Percentiles rank a stretch among this genome's conserved stretches.
phyloP scores from a whole-genome alignment of 2,797 vertebrate species.

The Gymnodraco acuticeps region DNA sequence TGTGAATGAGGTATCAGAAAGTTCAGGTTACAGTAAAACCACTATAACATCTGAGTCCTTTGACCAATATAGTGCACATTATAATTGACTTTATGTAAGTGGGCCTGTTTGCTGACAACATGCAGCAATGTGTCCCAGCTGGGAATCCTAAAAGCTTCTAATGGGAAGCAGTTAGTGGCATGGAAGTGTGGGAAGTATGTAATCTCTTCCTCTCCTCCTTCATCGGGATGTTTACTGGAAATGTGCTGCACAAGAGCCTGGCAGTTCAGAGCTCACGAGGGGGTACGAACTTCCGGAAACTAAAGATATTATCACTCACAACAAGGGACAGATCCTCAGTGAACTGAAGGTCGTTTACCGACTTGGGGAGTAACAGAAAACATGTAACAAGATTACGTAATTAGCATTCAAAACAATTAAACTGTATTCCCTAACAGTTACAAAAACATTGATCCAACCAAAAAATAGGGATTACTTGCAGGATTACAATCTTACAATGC shows the following conservation, averaged over 20 bases:
- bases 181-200: constrained; percentile 50
- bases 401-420: too few species aligned
- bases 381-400: too few species aligned
- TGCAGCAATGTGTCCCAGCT: constrained; percentile 1
- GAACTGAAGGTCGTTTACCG: constrained; percentile 11
- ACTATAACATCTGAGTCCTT: background rate
- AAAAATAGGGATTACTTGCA: too few species aligned
- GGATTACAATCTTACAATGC: too few species aligned
- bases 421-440: too few species aligned
- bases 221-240: constrained; percentile 72
- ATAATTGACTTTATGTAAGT: background rate
- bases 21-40: background rate
- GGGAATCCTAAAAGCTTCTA: constrained; percentile 4
- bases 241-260: constrained; percentile 57
- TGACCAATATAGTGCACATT: constrained; percentile 7
- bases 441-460: too few species aligned
- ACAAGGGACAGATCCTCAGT: constrained; percentile 16
- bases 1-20: too few species aligned
- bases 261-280: constrained; percentile 52
- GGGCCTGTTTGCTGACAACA: background rate
- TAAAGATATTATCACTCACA: constrained; percentile 12
- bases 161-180: constrained; percentile 57
- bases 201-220: constrained; percentile 51
- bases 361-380: background rate
- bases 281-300: constrained; percentile 51